Conservation (phyloP, 2,113 vertebrate genomes). For the Oryzias javanicus region DNA sequence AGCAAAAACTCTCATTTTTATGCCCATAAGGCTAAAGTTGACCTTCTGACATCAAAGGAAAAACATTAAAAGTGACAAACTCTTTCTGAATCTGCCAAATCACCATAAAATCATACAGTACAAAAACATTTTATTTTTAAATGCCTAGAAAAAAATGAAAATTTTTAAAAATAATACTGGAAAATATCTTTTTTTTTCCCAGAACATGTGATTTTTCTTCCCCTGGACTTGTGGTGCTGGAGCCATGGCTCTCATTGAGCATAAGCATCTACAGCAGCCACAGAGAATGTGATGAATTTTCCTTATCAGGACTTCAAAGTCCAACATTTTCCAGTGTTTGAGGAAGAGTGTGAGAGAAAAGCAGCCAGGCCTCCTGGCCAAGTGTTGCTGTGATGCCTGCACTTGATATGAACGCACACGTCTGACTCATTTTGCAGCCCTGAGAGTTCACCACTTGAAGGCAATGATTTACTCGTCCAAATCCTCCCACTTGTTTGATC, state of each 20-base stretch:
- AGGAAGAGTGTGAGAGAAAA: constrained; percentile 58
- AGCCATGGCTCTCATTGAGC: constrained; percentile 21
- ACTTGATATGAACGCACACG: constrained; percentile 45
- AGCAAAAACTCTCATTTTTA: not conserved
- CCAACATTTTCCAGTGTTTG: constrained; percentile 53
- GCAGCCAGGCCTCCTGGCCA: constrained; percentile 42
- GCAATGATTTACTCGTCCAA: constrained; percentile 67
- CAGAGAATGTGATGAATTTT: constrained; percentile 56
- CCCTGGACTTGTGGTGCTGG: constrained; percentile 1
- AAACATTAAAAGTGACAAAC: too few species aligned
- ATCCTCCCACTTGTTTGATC: constrained; percentile 65
- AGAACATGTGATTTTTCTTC: constrained; percentile 6
- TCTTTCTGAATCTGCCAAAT: too few species aligned
- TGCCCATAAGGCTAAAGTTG: not conserved
- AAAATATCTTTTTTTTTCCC: not conserved
- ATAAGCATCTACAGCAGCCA: constrained; percentile 16
- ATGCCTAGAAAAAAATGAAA: not conserved
- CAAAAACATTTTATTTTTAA: not conserved
- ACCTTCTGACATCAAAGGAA: not conserved
- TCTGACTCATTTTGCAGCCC: constrained; percentile 50
- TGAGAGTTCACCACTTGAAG: constrained; percentile 64
- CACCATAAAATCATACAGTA: too few species aligned
- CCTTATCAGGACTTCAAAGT: constrained; percentile 69
- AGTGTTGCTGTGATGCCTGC: constrained; percentile 57
- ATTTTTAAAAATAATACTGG: too few species aligned